These are phyloP conservation scores for Hycleus phaleratus DNA, from an alignment of 1,140 invertebrate genomes.

Conservation along the genomic window DNA sequence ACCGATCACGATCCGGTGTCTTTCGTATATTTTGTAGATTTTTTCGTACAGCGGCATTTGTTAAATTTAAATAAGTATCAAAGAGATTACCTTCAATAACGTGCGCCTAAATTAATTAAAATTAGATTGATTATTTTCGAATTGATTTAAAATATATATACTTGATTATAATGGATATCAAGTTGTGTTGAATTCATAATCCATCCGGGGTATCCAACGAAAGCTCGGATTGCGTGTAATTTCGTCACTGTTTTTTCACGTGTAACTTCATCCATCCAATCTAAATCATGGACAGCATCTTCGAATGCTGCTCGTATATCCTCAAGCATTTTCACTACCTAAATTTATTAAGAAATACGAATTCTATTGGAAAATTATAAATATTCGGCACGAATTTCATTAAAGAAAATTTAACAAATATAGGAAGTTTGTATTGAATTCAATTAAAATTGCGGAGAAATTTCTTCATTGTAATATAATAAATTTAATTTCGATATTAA, in stretches of 20 bases:
- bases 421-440: too few species aligned
- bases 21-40: constrained; percentile 52
- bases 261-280: constrained; percentile 73
- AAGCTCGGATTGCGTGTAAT: constrained; percentile 57
- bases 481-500: too few species aligned
- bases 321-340: constrained; percentile 68
- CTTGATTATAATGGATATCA: constrained; percentile 52
- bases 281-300: constrained; percentile 54
- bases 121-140: not conserved
- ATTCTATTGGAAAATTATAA: too few species aligned
- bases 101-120: constrained; percentile 42
- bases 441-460: too few species aligned
- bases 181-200: constrained; percentile 48
- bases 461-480: too few species aligned
- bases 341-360: constrained; percentile 1
- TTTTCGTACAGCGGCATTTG: constrained; percentile 49
- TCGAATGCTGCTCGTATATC: constrained; percentile 67
- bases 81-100: constrained; percentile 54
- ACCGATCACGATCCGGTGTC: constrained; percentile 45
- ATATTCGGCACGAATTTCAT: too few species aligned
- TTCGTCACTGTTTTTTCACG: constrained; percentile 53
- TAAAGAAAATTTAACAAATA: too few species aligned
- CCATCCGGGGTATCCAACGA: constrained; percentile 67
- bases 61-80: constrained; percentile 53
- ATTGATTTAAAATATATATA: constrained; percentile 26